Evolutionary conservation across 1,140 invertebrate species (phyloP).

Genomic region (Polypedilum vanderplanki): DNA sequence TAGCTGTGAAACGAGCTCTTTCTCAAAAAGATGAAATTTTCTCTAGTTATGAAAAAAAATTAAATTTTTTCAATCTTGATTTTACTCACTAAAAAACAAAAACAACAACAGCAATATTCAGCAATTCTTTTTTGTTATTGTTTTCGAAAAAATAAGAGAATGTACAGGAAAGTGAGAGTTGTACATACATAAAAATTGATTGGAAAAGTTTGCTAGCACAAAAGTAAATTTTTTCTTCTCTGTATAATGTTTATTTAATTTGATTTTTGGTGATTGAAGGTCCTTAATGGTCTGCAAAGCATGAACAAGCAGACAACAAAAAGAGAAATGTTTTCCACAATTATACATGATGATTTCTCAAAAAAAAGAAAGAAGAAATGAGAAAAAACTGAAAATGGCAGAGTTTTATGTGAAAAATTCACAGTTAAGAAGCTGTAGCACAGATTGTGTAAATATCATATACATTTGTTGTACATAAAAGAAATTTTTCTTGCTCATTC

Average conservation of each 20-base stretch:
- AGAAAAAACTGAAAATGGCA: not conserved
- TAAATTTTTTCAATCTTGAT: too few relatives aligned
- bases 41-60: not conserved
- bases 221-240: not conserved
- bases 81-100: too few relatives aligned
- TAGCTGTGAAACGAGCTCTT: conserved; percentile 1
- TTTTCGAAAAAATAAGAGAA: not conserved
- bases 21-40: not conserved
- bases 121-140: too few relatives aligned
- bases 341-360: conserved; percentile 18
- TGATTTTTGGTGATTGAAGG: conserved; percentile 17
- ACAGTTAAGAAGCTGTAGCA: not conserved
- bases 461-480: conserved; percentile 14
- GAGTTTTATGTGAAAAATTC: not conserved
- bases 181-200: not conserved
- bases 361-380: not conserved
- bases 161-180: not conserved
- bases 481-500: conserved; percentile 14
- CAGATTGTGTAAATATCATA: conserved; percentile 11
- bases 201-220: not conserved
- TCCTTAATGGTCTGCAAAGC: not conserved
- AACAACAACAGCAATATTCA: too few relatives aligned
- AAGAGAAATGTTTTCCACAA: not conserved
- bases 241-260: conserved; percentile 15
- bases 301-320: not conserved